Evolutionary conservation across 1,140 invertebrate species (phyloP).

Genomic region (Harpegnathos saltator): DNA sequence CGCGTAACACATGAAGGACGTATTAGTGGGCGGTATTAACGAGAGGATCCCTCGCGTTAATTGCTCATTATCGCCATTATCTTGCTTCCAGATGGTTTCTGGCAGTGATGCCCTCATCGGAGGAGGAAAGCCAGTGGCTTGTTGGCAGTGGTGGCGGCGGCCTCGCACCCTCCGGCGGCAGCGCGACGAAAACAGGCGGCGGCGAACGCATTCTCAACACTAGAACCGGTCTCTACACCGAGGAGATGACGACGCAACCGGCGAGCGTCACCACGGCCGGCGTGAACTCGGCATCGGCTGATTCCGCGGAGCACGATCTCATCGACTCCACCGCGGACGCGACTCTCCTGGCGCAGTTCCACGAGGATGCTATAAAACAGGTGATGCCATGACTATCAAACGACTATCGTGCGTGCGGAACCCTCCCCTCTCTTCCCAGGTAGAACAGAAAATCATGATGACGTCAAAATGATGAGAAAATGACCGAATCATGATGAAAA

Average conservation of each 20-base stretch:
- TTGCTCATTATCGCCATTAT: constrained; percentile 17
- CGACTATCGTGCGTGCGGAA: no score
- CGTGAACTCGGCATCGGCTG: constrained; percentile 79
- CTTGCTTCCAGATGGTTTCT: constrained; percentile 79
- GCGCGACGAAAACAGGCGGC: constrained; percentile 61
- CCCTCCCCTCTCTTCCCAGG: no score
- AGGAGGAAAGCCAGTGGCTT: constrained; percentile 84
- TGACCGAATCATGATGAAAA: no score
- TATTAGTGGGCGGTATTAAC: constrained; percentile 16
- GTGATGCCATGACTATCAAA: constrained; percentile 77
- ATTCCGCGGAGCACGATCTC: constrained; percentile 81
- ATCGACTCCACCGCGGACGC: constrained; percentile 84
- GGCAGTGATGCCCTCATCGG: constrained; percentile 83
- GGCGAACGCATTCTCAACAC: constrained; percentile 65
- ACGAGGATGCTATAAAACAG: constrained; percentile 91
- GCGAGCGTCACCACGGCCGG: constrained; percentile 69
- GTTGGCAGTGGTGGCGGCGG: constrained; percentile 81
- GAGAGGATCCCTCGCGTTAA: not conserved
- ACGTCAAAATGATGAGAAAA: no score
- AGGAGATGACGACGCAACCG: constrained; percentile 79
- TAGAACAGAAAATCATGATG: no score
- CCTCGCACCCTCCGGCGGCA: constrained; percentile 71
- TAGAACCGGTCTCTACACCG: constrained; percentile 78
- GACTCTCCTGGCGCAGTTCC: constrained; percentile 90
- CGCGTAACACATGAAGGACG: not conserved